phyloP scores from a whole-genome alignment of 2,888 invertebrate species.

The Bedellia somnulentella region DNA sequence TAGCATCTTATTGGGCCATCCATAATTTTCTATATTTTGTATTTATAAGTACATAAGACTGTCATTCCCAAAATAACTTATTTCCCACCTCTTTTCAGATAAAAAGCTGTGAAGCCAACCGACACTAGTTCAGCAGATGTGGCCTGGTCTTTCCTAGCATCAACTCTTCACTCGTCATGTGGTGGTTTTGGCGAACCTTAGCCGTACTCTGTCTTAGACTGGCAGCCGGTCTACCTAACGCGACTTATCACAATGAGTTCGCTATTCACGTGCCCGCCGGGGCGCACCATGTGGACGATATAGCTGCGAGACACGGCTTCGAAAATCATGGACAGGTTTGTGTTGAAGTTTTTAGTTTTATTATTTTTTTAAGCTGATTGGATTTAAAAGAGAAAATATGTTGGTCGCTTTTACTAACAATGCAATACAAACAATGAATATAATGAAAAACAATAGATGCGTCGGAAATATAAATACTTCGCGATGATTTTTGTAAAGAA shows the following conservation, averaged over 20 bases:
- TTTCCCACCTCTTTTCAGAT: too few relatives aligned
- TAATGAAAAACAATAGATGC: too few relatives aligned
- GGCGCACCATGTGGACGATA: constrained; percentile 68
- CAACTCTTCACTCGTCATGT: constrained; percentile 11
- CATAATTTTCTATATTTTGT: too few relatives aligned
- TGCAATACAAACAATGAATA: too few relatives aligned
- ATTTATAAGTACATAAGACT: too few relatives aligned
- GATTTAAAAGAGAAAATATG: constrained; percentile 1
- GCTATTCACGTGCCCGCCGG: constrained; percentile 84
- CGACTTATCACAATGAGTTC: constrained; percentile 77
- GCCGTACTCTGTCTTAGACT: constrained; percentile 17
- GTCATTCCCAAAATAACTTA: too few relatives aligned
- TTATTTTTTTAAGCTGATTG: not conserved
- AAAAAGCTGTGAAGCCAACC: too few relatives aligned
- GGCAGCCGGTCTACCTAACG: constrained; percentile 17
- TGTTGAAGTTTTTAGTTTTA: constrained; percentile 11
- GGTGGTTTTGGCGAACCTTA: constrained; percentile 36
- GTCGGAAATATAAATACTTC: too few relatives aligned
- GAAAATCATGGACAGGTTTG: constrained; percentile 86
- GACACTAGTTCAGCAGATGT: not conserved
- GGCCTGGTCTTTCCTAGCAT: not conserved
- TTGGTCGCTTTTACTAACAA: not conserved
- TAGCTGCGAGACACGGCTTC: constrained; percentile 86
- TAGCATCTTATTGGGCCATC: too few relatives aligned
- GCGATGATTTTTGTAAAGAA: too few relatives aligned